These are phyloP conservation scores for Lasioglossum villosulum DNA, from an alignment of 2,888 invertebrate genomes.

Conservation along the genomic window DNA sequence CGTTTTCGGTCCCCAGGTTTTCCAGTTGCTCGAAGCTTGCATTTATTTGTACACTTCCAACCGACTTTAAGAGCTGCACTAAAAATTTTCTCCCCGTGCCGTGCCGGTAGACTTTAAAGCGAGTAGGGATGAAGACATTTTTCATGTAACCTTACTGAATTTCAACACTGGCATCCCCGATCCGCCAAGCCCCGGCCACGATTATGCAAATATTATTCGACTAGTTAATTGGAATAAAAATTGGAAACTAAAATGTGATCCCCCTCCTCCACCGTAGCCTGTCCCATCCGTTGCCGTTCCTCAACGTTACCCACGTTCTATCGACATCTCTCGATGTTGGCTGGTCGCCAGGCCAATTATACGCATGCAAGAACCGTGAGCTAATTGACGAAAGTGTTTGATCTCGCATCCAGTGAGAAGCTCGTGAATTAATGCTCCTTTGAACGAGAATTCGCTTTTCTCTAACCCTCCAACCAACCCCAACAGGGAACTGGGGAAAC, in stretches of 20 bases:
- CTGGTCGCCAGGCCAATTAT: conserved; percentile 60
- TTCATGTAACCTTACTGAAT: neutral
- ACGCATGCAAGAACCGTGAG: conserved; percentile 70
- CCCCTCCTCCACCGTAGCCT: too few species aligned
- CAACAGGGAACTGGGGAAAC: conserved; percentile 63
- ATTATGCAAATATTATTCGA: conserved; percentile 8
- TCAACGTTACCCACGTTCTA: conserved; percentile 15
- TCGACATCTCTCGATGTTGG: conserved; percentile 57
- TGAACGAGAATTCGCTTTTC: conserved; percentile 74
- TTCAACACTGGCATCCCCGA: neutral
- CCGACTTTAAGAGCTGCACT: conserved; percentile 45
- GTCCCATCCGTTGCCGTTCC: neutral
- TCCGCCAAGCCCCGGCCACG: neutral
- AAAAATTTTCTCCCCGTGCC: conserved; percentile 20
- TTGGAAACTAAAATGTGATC: conserved; percentile 33
- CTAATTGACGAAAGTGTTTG: conserved; percentile 81
- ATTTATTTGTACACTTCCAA: conserved; percentile 58
- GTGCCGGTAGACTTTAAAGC: conserved; percentile 5
- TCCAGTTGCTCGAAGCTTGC: conserved; percentile 35
- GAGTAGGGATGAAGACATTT: conserved; percentile 4
- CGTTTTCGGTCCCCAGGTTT: conserved; percentile 52
- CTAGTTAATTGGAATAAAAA: conserved; percentile 19
- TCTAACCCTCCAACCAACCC: conserved; percentile 69
- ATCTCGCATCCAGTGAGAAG: conserved; percentile 77
- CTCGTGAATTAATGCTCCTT: conserved; percentile 80